Conservation (phyloP, 1,140 invertebrate genomes). For the Laodelphax striatellus region DNA sequence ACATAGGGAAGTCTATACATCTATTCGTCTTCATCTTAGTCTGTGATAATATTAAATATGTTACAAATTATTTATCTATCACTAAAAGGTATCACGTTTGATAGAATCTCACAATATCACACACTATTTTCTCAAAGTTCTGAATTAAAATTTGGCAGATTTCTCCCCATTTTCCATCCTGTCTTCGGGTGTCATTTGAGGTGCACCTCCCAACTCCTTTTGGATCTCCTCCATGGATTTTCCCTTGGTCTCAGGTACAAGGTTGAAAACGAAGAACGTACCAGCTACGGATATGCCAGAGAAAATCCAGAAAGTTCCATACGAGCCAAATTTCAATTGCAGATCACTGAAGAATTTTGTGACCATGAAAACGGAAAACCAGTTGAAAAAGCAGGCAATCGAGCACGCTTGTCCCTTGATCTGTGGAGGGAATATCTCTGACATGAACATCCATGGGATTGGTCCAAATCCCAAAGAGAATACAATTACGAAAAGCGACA, state of each 20-base stretch:
- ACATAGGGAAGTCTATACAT: too few relatives aligned
- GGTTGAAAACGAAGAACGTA: constrained; percentile 57
- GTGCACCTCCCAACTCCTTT: constrained; percentile 34
- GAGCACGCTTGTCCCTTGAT: constrained; percentile 63
- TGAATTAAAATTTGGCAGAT: too few relatives aligned
- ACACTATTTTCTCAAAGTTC: too few relatives aligned
- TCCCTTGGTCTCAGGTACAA: constrained; percentile 84
- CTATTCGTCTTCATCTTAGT: too few relatives aligned
- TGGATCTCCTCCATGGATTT: constrained; percentile 77
- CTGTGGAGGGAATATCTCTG: constrained; percentile 58
- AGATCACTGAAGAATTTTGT: constrained; percentile 63
- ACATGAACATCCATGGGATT: constrained; percentile 69
- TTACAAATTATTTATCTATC: too few relatives aligned
- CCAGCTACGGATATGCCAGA: constrained; percentile 55
- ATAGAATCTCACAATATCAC: too few relatives aligned
- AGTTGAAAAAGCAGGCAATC: constrained; percentile 62
- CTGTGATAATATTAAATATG: too few relatives aligned
- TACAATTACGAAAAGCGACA: constrained; percentile 63
- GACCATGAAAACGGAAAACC: constrained; percentile 67
- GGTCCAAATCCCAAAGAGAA: constrained; percentile 69
- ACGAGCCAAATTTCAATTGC: constrained; percentile 39
- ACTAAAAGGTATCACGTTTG: too few relatives aligned
- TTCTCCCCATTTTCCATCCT: too few relatives aligned
- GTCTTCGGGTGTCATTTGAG: neutral
- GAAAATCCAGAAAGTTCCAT: constrained; percentile 70